phyloP scores from a whole-genome alignment of 2,113 vertebrate species.

The Lamprotornis superbus region DNA sequence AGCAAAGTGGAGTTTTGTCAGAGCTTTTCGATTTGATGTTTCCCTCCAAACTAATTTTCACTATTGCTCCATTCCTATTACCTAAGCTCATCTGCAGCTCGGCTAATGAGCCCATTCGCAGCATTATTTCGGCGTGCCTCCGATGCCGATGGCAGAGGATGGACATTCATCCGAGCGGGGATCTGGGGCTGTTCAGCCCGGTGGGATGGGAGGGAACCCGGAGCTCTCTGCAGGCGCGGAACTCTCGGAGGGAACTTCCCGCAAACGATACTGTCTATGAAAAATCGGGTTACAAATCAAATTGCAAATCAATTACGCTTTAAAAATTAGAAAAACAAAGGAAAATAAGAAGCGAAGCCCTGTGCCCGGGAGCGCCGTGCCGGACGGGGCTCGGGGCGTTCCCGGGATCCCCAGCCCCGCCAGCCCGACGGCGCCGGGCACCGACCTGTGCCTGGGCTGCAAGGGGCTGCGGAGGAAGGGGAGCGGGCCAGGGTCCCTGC shows the following conservation, averaged over 20 bases:
- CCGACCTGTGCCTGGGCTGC: not conserved
- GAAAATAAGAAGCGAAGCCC: not conserved
- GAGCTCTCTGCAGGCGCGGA: not conserved
- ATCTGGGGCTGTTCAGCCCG: not conserved
- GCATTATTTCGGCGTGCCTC: not conserved
- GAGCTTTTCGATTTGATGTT: slow-evolving; percentile 3
- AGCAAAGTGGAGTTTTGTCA: not conserved
- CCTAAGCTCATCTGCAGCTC: not conserved
- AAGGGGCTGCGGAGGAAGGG: not conserved
- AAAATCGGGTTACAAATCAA: not conserved
- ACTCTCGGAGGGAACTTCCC: not conserved
- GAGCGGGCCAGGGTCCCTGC: not conserved
- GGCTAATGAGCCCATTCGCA: not conserved
- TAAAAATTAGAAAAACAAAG: not conserved
- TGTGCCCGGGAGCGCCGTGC: not conserved
- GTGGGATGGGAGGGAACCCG: not conserved
- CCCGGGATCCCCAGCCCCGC: not conserved
- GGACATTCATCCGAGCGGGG: not conserved
- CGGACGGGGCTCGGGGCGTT: not conserved
- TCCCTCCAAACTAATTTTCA: not conserved
- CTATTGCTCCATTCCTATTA: not conserved
- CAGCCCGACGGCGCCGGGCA: not conserved
- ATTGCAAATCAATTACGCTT: not conserved
- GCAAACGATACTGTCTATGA: not conserved
- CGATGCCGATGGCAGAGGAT: not conserved